Base-by-base conservation (phyloP, 2,113 vertebrate species). In the Lathamus discolor region DNA sequence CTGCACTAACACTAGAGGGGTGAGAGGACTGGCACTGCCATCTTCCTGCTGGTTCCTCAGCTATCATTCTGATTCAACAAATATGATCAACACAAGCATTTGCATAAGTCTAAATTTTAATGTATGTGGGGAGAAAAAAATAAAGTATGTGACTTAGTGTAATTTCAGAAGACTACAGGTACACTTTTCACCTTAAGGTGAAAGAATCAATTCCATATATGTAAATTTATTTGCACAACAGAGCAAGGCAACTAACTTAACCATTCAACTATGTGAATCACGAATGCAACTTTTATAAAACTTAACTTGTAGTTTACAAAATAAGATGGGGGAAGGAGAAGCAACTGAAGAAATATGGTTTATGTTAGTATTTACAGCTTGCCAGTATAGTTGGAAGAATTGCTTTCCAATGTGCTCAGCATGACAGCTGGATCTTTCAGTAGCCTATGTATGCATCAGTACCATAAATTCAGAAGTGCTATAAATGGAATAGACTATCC, bases 381-480 rank as follows among this genome's bases (percentile, higher is more conserved):
- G 27, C 11, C 70, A 68, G 15, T 70, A 35, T 6, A 73, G 15
- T 39, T 23, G 4, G 22, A 69, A 86, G 35, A 86, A 62, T 17
- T 44, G 69, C 80, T 93, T 95, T 94, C 79, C 94, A 91, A 54
- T 9, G 35, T 20, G n/a, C 82, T 85, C 91, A 93, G 86, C 67
- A 67, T 68, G 81, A 92, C 67, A 95, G 90, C 86, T 94, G 85
- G 76, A 90, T 81, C 12, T 16, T 96, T 78, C 83, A 73, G 63
- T 59, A 81, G 66, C 52, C 7, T 44, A 37, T 24, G 35, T 88
- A 90, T 55, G 75, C 62, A 96, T 72, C 85, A 67, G 13, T 16
- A 84, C 13, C 52, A 94, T 68, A 92, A 76, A 91, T 49, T 81
- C 77, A 73, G 83, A 88, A 95, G 61, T 48, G 73, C 44, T 41